Percentiles rank a stretch among this genome's conserved stretches.
phyloP scores from a whole-genome alignment of 2,888 invertebrate genomes.

The Ornithoptera priamus region DNA sequence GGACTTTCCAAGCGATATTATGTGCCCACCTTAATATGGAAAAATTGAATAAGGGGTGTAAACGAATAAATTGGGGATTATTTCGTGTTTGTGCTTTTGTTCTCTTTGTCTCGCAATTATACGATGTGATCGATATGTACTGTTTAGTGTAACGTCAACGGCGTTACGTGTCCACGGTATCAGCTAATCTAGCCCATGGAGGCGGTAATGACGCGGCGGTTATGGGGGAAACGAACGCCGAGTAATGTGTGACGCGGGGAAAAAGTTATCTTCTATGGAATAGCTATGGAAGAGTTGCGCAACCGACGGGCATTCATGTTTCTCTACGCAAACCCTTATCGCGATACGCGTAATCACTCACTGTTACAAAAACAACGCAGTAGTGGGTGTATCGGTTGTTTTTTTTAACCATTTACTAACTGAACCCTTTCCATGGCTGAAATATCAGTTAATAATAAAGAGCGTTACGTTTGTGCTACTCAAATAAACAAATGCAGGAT shows the following conservation, averaged over 20 bases:
- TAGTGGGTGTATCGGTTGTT: background rate
- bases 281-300: slow-evolving; percentile 7
- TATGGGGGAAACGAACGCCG: background rate
- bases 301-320: background rate
- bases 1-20: too few relatives aligned
- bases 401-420: background rate
- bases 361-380: too few relatives aligned
- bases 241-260: slow-evolving; percentile 4
- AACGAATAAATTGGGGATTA: too few relatives aligned
- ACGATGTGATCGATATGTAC: too few relatives aligned
- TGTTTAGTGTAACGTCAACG: too few relatives aligned
- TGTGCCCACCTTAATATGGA: too few relatives aligned
- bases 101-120: too few relatives aligned
- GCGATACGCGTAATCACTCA: slow-evolving; percentile 9
- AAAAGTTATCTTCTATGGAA: slow-evolving; percentile 10
- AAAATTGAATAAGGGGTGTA: too few relatives aligned
- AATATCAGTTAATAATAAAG: background rate
- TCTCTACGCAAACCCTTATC: slow-evolving; percentile 22
- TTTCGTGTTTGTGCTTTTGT: too few relatives aligned
- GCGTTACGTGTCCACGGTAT: background rate
- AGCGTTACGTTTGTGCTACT: too few relatives aligned
- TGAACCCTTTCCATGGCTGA: background rate
- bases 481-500: too few relatives aligned
- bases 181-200: background rate
- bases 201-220: background rate